phyloP scores from a whole-genome alignment of 1,140 invertebrate species.

The Drosophila kanapiae region DNA sequence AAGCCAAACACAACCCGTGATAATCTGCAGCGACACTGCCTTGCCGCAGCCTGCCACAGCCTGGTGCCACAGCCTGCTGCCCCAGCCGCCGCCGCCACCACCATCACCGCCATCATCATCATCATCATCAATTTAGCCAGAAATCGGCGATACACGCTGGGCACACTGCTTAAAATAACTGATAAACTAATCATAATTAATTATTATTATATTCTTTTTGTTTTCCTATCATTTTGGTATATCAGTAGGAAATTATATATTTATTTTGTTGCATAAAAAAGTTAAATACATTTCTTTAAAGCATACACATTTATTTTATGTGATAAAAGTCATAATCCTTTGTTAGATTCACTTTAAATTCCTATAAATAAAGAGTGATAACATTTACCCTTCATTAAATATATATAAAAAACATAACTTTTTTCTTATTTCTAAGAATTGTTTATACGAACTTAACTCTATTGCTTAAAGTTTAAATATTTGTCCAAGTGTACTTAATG shows the following conservation, averaged over 20 bases:
- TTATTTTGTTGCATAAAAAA: no score
- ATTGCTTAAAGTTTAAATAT: not conserved
- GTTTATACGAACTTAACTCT: fast-evolving
- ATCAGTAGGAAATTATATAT: no score
- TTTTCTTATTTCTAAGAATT: not conserved
- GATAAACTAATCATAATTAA: not conserved
- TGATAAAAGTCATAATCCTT: no score
- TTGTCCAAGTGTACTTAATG: slow-evolving; percentile 11
- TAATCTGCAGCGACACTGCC: slow-evolving; percentile 58
- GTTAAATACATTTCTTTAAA: no score
- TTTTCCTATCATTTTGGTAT: no score
- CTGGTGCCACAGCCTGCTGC: slow-evolving; percentile 5
- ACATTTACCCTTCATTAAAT: not conserved
- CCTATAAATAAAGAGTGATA: not conserved
- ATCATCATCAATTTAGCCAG: slow-evolving; percentile 79
- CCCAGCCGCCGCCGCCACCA: not conserved
- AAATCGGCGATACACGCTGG: slow-evolving; percentile 55
- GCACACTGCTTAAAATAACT: slow-evolving; percentile 4
- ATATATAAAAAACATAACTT: no score
- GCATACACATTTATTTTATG: no score
- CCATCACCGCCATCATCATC: slow-evolving; percentile 35
- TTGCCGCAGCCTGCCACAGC: slow-evolving; percentile 12
- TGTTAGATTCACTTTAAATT: not conserved
- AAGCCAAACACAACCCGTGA: slow-evolving; percentile 62
- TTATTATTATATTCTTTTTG: not conserved